phyloP scores from a whole-genome alignment of 1,140 invertebrate genomes.

The Littorina saxatilis region DNA sequence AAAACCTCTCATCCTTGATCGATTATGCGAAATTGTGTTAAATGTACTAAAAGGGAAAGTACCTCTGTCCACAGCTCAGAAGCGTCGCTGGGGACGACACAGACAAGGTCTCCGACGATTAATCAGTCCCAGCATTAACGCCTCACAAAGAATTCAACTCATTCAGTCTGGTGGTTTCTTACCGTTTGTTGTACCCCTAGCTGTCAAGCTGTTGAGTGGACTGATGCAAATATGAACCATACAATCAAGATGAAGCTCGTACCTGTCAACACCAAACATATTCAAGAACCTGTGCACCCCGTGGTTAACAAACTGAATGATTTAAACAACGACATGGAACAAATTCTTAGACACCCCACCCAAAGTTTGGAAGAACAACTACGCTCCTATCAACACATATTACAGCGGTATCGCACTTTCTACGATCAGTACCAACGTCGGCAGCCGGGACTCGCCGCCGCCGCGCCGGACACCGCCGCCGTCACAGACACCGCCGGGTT shows the following conservation, averaged over 20 bases:
- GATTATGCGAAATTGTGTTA: conserved; percentile 11
- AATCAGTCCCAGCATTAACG: neutral
- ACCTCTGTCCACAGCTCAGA: conserved; percentile 6
- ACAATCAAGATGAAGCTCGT: conserved; percentile 18
- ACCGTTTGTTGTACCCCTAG: neutral
- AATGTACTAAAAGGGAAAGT: conserved; percentile 37
- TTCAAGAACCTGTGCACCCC: neutral
- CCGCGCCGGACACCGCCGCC: no score
- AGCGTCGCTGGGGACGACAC: neutral
- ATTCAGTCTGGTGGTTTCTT: conserved; percentile 26
- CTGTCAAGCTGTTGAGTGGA: neutral
- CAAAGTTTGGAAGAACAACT: neutral
- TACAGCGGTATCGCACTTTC: neutral
- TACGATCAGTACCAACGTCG: neutral
- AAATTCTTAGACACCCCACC: neutral
- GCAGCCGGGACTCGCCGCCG: neutral
- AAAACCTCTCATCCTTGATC: neutral
- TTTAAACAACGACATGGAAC: neutral
- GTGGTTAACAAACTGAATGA: neutral
- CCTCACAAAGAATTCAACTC: neutral
- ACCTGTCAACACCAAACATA: no score
- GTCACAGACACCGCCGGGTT: no score
- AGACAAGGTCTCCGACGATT: conserved; percentile 7
- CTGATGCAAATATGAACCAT: conserved; percentile 31
- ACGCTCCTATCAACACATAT: neutral